Percentiles rank a stretch among this genome's conserved stretches.
Conservation (phyloP, 2,888 invertebrate genomes). For the Polydrusus tereticollis region DNA sequence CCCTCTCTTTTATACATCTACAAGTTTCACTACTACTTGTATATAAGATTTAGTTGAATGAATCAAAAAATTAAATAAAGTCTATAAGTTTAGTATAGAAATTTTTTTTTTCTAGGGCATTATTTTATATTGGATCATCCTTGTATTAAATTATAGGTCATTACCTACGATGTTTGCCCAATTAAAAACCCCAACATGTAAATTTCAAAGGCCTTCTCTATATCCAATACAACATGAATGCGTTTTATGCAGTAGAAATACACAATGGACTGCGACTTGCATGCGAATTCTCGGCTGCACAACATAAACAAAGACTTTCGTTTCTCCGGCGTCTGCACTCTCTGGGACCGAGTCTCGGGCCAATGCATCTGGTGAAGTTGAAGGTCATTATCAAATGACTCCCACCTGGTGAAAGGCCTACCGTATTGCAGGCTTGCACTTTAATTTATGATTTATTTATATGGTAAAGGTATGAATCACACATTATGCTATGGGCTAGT, state of each 20-base stretch:
- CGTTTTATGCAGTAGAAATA: background rate
- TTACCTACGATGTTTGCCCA: background rate
- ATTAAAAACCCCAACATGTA: background rate
- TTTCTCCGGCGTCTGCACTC: conserved; percentile 45
- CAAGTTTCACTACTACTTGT: too few species aligned
- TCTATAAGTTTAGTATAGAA: too few species aligned
- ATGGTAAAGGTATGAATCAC: too few species aligned
- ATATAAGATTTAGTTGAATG: too few species aligned
- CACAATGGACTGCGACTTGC: conserved; percentile 22
- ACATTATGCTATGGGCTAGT: too few species aligned
- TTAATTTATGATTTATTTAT: background rate
- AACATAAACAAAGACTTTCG: conserved; percentile 41
- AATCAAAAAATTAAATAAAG: too few species aligned
- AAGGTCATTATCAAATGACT: conserved; percentile 63
- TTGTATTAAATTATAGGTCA: too few species aligned
- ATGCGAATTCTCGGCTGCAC: conserved; percentile 22
- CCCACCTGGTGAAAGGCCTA: conserved; percentile 52
- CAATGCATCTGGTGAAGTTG: conserved; percentile 61
- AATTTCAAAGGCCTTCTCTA: background rate
- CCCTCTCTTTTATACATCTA: too few species aligned
- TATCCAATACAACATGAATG: background rate
- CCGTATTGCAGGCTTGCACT: conserved; percentile 16
- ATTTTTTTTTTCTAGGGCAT: too few species aligned
- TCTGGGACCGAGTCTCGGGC: conserved; percentile 50
- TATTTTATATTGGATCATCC: too few species aligned